Conservation (phyloP, 2,797 vertebrate species). For the Notoglanidium macrostoma region DNA sequence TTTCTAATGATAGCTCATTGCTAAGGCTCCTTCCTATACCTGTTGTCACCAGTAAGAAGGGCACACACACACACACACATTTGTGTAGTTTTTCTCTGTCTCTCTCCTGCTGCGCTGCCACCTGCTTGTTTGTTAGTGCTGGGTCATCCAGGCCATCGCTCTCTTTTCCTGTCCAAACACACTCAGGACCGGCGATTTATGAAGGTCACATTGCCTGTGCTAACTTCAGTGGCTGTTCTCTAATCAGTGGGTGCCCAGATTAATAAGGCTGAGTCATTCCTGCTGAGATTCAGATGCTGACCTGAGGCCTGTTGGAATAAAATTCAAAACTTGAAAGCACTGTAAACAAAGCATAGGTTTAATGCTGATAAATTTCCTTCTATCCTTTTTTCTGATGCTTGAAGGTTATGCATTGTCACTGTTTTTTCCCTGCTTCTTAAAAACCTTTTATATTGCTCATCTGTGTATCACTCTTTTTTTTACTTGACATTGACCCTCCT, state of each 20-base stretch:
- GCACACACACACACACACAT: slow-evolving; percentile 14
- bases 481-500: not conserved
- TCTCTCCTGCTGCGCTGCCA: slow-evolving; percentile 51
- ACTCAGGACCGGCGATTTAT: slow-evolving; percentile 24
- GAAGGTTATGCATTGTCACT: not conserved
- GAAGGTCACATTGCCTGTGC: slow-evolving; percentile 54
- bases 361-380: not conserved
- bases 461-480: not conserved
- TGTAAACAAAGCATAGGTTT: not conserved
- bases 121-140: slow-evolving; percentile 56
- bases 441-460: not conserved
- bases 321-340: not conserved
- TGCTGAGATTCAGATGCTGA: slow-evolving; percentile 12
- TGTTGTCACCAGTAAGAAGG: slow-evolving; percentile 30
- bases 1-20: slow-evolving; percentile 31
- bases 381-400: not conserved
- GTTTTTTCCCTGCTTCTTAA: not conserved
- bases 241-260: slow-evolving; percentile 29
- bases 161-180: slow-evolving; percentile 54
- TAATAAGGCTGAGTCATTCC: slow-evolving; percentile 39
- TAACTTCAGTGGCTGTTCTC: slow-evolving; percentile 35
- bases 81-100: slow-evolving; percentile 27
- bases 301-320: slow-evolving; percentile 8
- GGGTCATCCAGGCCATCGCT: slow-evolving; percentile 42
- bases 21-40: slow-evolving; percentile 17